Evolutionary conservation across 2,113 vertebrate species (phyloP).

Genomic region (Phylloscopus trochilus): DNA sequence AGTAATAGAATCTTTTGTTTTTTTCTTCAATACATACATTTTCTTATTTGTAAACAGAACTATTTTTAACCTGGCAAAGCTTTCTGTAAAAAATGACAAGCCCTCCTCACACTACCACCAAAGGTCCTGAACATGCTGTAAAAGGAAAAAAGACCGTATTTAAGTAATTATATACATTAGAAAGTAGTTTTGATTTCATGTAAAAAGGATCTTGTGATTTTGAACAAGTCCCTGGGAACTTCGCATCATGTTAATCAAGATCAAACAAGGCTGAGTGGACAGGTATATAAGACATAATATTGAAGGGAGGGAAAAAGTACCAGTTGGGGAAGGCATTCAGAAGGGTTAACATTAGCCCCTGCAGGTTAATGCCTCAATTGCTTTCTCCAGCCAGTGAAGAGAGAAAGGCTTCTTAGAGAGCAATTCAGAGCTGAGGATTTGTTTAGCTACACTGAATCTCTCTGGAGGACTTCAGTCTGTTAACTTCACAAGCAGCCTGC

Average conservation of each 20-base stretch:
- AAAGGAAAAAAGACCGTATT: background rate
- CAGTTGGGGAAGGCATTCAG: background rate
- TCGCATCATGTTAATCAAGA: background rate
- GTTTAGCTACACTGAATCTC: background rate
- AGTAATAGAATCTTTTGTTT: background rate
- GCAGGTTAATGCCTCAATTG: background rate
- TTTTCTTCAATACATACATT: background rate
- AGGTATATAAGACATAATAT: background rate
- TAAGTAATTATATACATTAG: background rate
- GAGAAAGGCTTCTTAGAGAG: background rate
- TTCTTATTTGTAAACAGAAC: background rate
- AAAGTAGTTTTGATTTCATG: background rate
- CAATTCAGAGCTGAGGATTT: background rate
- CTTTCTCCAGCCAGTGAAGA: background rate
- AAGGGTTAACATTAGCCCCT: background rate
- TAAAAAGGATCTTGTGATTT: background rate
- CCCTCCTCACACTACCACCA: background rate
- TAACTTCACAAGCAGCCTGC: background rate
- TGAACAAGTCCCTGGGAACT: background rate
- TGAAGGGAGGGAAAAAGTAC: background rate
- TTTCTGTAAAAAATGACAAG: background rate
- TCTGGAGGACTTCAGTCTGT: background rate
- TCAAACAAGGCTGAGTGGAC: background rate
- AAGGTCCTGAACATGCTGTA: background rate
- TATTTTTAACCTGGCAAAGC: background rate